Percentiles rank a stretch among this genome's conserved stretches.
Conservation (phyloP, 2,113 vertebrate species). For the Rhadina sibilatrix region DNA sequence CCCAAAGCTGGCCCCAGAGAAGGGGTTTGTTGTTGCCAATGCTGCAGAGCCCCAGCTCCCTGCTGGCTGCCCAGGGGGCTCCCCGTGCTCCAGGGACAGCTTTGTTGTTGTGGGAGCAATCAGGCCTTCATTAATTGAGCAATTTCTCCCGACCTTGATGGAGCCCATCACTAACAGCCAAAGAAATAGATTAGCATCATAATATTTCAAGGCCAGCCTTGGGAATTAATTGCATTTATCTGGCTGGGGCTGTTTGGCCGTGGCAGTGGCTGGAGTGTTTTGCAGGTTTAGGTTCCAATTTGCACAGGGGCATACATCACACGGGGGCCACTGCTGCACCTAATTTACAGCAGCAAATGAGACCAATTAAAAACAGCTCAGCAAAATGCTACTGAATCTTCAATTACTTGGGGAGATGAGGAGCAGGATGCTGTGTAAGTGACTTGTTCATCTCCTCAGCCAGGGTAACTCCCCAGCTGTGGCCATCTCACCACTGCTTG, state of each 20-base stretch:
- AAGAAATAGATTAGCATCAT: slow-evolving; percentile 38
- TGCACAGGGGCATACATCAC: slow-evolving; percentile 41
- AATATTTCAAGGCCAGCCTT: slow-evolving; percentile 37
- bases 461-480: background rate
- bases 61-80: background rate
- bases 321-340: slow-evolving; percentile 60
- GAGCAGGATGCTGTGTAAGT: slow-evolving; percentile 25
- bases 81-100: background rate
- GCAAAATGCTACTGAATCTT: slow-evolving; percentile 47
- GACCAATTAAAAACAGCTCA: slow-evolving; percentile 71
- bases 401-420: slow-evolving; percentile 55
- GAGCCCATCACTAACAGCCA: slow-evolving; percentile 2
- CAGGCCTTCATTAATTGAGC: slow-evolving; percentile 3
- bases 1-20: background rate
- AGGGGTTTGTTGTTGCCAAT: fast-evolving
- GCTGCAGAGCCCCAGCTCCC: background rate
- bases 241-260: background rate
- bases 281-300: slow-evolving; percentile 33
- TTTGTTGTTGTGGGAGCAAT: background rate
- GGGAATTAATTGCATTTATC: slow-evolving; percentile 59
- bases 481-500: background rate
- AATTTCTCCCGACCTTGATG: slow-evolving; percentile 55
- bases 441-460: slow-evolving; percentile 25
- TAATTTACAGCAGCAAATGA: slow-evolving; percentile 74
- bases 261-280: background rate